Base-by-base conservation (phyloP, 2,888 invertebrate species). In the Cabera pusaria region DNA sequence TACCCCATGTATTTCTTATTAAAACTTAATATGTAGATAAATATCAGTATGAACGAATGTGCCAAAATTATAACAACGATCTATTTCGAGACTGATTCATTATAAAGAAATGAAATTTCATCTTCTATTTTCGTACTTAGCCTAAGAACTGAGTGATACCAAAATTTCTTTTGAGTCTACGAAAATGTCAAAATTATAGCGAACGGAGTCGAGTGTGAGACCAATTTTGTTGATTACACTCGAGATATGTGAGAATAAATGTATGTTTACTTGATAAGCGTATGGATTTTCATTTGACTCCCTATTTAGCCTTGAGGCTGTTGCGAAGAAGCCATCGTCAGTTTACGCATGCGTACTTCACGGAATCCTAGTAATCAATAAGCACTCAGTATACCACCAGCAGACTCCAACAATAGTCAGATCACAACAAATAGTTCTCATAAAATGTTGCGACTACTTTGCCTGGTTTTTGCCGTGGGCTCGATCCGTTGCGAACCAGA, bases 1-100 rank as follows among this genome's bases (percentile, higher is more conserved):
- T 21, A 21, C 19, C n/a, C 28, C 28, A 41, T 26, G n/a, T 35
- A n/a, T n/a, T n/a, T n/a, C 25, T 16, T 6, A 25, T 4, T n/a
- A 27, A 36, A 36, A 48, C 47, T 52, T 43, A 51, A 45, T 52
- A 45, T 52, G 52, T 46, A 44, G 27, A 47, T 37, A 23, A n/a
- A 32, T 18, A 17, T 28, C 17, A 24, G 10, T 18, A 48, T 56
- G 45, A 53, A 50, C 47, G 48, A 52, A 63, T 54, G 72, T 73
- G 76, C 71, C 71, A 71, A 71, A n/a, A 67, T 68, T 67, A 60
- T 60, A 56, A 64, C 72, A 80, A 79, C 77, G 76, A 81, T 75
- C 69, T 70, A 66, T 70, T 71, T 72, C 73, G 82, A 86, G 87
- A 87, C 86, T 87, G 85, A 86, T 66, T 66, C 70, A 65, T 60